Evolutionary conservation across 2,113 vertebrate species (phyloP).

Genomic region (Pardalotus punctatus): DNA sequence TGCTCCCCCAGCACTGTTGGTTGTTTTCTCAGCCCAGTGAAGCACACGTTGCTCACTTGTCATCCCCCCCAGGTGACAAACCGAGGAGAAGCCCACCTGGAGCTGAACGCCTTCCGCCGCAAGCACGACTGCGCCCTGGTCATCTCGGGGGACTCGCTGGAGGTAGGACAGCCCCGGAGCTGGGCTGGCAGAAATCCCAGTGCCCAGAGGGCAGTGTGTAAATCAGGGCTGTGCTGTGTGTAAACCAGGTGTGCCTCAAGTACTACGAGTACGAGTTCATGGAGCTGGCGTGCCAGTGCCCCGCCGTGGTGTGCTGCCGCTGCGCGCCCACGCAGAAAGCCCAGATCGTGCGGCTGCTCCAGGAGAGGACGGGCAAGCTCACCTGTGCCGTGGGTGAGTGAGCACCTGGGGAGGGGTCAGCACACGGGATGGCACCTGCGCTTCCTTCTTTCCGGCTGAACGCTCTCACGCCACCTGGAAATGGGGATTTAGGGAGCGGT

Average conservation of each 20-base stretch:
- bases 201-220: rapidly evolving
- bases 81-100: conserved; percentile 92
- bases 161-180: conserved; percentile 69
- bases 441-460: rapidly evolving
- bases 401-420: neutral
- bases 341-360: conserved; percentile 91
- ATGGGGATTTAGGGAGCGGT: neutral
- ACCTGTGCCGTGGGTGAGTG: conserved; percentile 91
- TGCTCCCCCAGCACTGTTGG: neutral
- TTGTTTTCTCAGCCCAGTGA: neutral
- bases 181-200: neutral
- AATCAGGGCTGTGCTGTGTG: neutral
- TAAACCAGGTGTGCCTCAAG: conserved; percentile 84
- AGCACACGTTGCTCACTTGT: neutral
- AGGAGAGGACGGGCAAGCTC: conserved; percentile 92
- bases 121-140: conserved; percentile 96
- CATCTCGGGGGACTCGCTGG: conserved; percentile 94
- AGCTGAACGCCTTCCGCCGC: conserved; percentile 94
- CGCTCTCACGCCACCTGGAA: neutral
- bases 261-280: conserved; percentile 98
- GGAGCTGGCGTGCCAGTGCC: conserved; percentile 97
- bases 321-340: conserved; percentile 96
- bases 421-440: rapidly evolving
- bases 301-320: conserved; percentile 92
- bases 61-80: conserved; percentile 85